These are phyloP conservation scores for Ctenomys sociabilis DNA, from an alignment of 2,113 vertebrate genomes.

Conservation along the genomic window DNA sequence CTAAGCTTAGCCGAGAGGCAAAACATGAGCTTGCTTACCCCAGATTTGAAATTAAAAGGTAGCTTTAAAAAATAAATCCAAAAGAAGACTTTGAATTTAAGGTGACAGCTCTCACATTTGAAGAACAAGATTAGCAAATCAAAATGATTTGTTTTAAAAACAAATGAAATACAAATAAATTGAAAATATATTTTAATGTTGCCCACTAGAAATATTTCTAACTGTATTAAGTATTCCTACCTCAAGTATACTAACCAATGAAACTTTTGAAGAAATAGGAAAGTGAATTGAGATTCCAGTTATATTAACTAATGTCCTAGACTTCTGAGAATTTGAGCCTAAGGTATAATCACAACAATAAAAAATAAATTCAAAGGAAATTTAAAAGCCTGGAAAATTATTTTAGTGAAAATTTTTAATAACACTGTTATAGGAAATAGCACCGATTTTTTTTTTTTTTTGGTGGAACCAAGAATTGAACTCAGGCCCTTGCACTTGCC, in stretches of 20 bases:
- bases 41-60: slow-evolving; percentile 45
- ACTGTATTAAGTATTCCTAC: slow-evolving; percentile 25
- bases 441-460: too few species aligned
- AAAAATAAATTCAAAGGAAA: slow-evolving; percentile 52
- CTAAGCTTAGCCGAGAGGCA: slow-evolving; percentile 32
- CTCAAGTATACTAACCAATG: slow-evolving; percentile 18
- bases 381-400: slow-evolving; percentile 23
- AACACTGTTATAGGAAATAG: neutral
- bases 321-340: slow-evolving; percentile 8
- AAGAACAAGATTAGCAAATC: neutral
- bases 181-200: slow-evolving; percentile 51
- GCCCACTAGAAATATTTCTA: slow-evolving; percentile 56
- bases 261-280: slow-evolving; percentile 8
- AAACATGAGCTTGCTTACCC: neutral
- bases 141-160: slow-evolving; percentile 49
- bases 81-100: slow-evolving; percentile 52
- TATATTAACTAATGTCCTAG: neutral
- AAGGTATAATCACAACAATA: neutral
- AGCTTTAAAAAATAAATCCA: slow-evolving; percentile 54
- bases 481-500: too few species aligned
- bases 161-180: slow-evolving; percentile 61
- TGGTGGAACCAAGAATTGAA: too few species aligned
- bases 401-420: slow-evolving; percentile 19
- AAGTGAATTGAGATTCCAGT: neutral
- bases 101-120: neutral